Conservation (phyloP, 2,888 invertebrate genomes). For the Subacronicta megacephala region DNA sequence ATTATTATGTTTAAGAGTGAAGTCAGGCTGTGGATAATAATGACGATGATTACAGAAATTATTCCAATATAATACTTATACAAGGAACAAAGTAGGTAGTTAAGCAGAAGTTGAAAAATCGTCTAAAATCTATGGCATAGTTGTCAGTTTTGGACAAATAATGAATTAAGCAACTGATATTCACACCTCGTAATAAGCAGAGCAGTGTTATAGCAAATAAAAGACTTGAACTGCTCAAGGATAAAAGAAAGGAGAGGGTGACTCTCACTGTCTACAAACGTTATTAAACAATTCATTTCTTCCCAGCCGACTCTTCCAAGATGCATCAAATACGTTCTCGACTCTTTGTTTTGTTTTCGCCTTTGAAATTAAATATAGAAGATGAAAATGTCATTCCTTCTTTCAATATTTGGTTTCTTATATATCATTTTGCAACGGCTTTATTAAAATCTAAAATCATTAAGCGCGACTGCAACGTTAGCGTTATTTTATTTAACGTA, state of each 20-base stretch:
- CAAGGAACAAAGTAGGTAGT: no score
- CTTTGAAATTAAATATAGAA: slow-evolving; percentile 9
- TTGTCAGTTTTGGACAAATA: not conserved
- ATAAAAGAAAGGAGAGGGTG: slow-evolving; percentile 4
- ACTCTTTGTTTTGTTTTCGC: slow-evolving; percentile 17
- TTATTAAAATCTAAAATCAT: slow-evolving; percentile 2
- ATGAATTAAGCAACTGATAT: not conserved
- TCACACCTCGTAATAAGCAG: not conserved
- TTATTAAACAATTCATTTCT: slow-evolving; percentile 45
- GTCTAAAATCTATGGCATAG: no score
- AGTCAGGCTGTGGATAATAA: no score
- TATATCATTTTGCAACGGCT: not conserved
- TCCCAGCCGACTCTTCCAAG: slow-evolving; percentile 12
- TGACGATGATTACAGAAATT: no score
- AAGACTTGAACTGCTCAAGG: slow-evolving; percentile 7
- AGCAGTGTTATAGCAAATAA: slow-evolving; percentile 1
- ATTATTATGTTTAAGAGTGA: no score
- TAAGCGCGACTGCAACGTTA: no score
- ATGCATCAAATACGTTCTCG: slow-evolving; percentile 28
- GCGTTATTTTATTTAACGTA: no score
- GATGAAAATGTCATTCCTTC: slow-evolving; percentile 16
- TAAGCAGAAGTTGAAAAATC: no score
- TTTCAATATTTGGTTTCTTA: slow-evolving; percentile 10
- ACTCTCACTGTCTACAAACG: slow-evolving; percentile 22
- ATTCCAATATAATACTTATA: no score